A percentile compares a stretch with the other conserved stretches of the same genome.
phyloP scores from a whole-genome alignment of 2,888 invertebrate species.

The Melikaiella ostensackeni region DNA sequence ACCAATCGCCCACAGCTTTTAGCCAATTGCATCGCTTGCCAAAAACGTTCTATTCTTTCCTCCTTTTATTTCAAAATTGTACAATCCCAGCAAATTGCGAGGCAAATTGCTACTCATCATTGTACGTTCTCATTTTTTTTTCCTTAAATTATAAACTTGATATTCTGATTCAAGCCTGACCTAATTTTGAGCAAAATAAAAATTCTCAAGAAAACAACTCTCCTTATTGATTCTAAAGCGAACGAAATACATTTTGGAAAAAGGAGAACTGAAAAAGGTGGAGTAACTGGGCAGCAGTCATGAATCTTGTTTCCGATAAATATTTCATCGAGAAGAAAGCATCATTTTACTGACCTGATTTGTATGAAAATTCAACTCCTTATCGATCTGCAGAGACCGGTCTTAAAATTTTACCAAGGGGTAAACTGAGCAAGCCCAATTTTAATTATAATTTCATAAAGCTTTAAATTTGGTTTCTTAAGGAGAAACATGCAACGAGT shows the following conservation, averaged over 20 bases:
- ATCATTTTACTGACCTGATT: constrained; percentile 29
- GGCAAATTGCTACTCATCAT: no score
- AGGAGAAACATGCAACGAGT: no score
- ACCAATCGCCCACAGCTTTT: neutral
- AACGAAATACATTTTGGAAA: neutral
- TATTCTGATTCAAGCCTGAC: neutral
- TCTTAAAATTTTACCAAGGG: constrained; percentile 8
- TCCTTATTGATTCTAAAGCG: neutral
- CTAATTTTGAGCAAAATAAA: neutral
- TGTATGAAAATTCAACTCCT: constrained; percentile 13
- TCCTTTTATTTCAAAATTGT: neutral
- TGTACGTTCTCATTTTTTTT: no score
- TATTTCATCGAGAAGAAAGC: constrained; percentile 33
- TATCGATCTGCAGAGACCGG: neutral
- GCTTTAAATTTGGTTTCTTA: neutral
- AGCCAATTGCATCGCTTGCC: neutral
- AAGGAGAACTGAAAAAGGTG: neutral
- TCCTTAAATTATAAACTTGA: neutral
- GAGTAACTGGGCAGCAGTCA: constrained; percentile 8
- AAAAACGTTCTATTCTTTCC: neutral
- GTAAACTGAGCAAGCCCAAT: neutral
- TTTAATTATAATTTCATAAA: neutral
- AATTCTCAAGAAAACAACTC: neutral
- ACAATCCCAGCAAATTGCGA: no score
- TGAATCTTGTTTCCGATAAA: constrained; percentile 34